Conservation (phyloP, 2,797 vertebrate species). For the Cuniculus paca region DNA sequence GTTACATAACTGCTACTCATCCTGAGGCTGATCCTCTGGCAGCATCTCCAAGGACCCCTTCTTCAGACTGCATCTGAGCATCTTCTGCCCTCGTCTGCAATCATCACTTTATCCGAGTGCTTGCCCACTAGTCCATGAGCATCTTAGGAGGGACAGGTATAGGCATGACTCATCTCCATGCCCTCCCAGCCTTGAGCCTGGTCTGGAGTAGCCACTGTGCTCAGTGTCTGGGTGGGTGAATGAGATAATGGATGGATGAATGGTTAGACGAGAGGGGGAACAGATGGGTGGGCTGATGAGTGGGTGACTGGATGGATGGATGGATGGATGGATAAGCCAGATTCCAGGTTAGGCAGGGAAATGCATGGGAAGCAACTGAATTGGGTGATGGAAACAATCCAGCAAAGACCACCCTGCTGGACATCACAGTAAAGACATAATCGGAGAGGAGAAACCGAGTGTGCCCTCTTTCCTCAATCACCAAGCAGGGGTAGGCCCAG, state of each 20-base stretch:
- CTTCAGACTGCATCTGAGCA: accelerated
- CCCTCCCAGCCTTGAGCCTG: neutral
- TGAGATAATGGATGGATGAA: neutral
- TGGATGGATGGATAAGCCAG: neutral
- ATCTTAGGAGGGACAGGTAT: neutral
- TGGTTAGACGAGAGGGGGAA: neutral
- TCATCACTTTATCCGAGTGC: neutral
- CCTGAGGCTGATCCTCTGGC: neutral
- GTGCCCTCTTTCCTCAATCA: accelerated
- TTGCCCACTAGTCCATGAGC: neutral
- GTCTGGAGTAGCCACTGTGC: neutral
- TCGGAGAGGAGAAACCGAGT: neutral
- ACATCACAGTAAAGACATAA: neutral
- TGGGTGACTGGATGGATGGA: neutral
- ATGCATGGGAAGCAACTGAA: neutral
- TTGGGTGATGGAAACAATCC: neutral
- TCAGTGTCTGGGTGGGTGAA: neutral
- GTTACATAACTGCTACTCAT: neutral
- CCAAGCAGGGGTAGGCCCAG: neutral
- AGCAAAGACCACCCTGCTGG: neutral
- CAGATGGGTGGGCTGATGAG: neutral
- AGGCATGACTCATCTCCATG: neutral
- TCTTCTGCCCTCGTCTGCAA: neutral
- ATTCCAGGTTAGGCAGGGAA: neutral
- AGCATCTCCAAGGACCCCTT: neutral